These are phyloP conservation scores for Microplitis mediator DNA, from an alignment of 1,140 invertebrate species.

Conservation along the genomic window DNA sequence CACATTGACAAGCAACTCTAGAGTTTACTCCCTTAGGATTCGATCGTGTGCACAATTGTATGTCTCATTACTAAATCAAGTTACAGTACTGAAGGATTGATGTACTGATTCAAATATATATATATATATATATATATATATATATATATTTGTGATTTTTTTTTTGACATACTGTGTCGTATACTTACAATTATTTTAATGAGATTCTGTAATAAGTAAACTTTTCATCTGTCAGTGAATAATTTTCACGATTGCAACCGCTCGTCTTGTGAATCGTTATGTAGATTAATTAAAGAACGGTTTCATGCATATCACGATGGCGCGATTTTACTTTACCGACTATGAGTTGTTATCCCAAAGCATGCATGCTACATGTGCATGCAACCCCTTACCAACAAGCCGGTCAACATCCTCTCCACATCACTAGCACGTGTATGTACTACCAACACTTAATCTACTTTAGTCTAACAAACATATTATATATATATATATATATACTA, in stretches of 20 bases:
- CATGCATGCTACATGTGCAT: slow-evolving; percentile 61
- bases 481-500: too few relatives aligned
- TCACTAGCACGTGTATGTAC: slow-evolving; percentile 21
- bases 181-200: too few relatives aligned
- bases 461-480: too few relatives aligned
- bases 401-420: slow-evolving; percentile 17
- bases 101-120: too few relatives aligned
- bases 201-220: neutral
- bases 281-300: slow-evolving; percentile 50
- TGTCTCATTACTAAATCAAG: too few relatives aligned
- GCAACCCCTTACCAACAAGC: slow-evolving; percentile 24
- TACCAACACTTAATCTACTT: neutral
- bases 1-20: too few relatives aligned
- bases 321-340: slow-evolving; percentile 42
- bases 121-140: too few relatives aligned
- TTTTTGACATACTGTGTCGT: too few relatives aligned
- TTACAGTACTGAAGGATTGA: too few relatives aligned
- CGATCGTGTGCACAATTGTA: too few relatives aligned
- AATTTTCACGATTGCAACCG: slow-evolving; percentile 3
- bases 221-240: slow-evolving; percentile 7
- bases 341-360: slow-evolving; percentile 58
- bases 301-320: slow-evolving; percentile 51
- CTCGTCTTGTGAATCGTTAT: slow-evolving; percentile 43
- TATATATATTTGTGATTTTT: too few relatives aligned
- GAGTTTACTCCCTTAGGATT: too few relatives aligned